Conservation (phyloP, 92 coral and sea anemone genomes). For the Phymanthus crucifer region DNA sequence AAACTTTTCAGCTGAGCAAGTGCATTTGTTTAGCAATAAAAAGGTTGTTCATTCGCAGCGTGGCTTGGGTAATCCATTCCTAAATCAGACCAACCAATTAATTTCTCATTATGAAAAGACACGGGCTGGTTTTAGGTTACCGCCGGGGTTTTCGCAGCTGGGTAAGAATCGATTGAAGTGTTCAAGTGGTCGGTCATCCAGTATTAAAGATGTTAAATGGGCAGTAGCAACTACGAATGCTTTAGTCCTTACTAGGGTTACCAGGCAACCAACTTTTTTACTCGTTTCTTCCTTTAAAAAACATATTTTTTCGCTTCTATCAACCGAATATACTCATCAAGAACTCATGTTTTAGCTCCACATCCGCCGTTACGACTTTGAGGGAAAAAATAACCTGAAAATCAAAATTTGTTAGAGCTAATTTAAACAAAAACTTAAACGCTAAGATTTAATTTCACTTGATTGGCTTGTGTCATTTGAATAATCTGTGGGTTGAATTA, state of each 20-base stretch:
- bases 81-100: conserved; percentile 26
- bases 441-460: conserved; percentile 12
- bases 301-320: not conserved
- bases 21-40: not conserved
- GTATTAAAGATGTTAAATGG: conserved; percentile 18
- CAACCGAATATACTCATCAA: not conserved
- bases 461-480: conserved; percentile 19
- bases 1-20: conserved; percentile 17
- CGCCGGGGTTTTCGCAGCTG: conserved; percentile 38
- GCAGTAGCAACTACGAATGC: not conserved
- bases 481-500: conserved; percentile 2
- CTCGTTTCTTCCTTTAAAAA: not conserved
- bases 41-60: not conserved
- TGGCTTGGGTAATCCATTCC: conserved; percentile 10
- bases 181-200: conserved; percentile 41
- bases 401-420: not conserved
- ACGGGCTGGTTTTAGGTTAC: conserved; percentile 43
- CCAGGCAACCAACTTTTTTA: conserved; percentile 18
- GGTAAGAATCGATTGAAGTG: conserved; percentile 30
- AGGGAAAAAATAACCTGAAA: not conserved
- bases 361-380: not conserved
- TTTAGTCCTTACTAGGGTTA: conserved; percentile 3
- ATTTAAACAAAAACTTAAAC: conserved; percentile 25
- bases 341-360: not conserved
- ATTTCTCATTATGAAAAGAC: conserved; percentile 40